Base-by-base conservation (phyloP, 1,140 invertebrate species). In the Conus betulinus region DNA sequence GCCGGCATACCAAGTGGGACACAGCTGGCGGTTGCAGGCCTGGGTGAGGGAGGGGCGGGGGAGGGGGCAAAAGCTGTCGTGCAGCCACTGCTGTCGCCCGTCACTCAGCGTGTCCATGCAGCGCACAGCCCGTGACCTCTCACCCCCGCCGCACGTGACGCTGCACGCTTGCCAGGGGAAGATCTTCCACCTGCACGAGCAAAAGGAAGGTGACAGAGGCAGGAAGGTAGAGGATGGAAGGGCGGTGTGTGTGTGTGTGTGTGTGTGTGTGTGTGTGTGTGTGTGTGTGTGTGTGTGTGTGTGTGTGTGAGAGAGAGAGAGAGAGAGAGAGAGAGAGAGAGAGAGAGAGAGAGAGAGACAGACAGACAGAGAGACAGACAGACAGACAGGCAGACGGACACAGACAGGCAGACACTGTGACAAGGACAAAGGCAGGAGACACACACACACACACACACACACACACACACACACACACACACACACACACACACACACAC, bases 1-100 rank as follows among this genome's bases (percentile, higher is more conserved):
- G 8, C 94, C 94, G 15, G 93, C 94, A 79, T 94, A 92, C 94
- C 94, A 94, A 5, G 87, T 91, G 7, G 94, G 94, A 90, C 94
- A 94, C 5, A 93, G 89, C 5, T 90, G 76, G 5, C 87, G 90
- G 74, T 93, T 93, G 85, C 93, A 94, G 0, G 90, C 86, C 71
- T 91, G 91, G 67, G 90, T 90, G 4, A 88, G 90, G 0, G 91
- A 90, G 0, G 93, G 92, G 78, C 91, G 91, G 1, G 85, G 89
- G 0, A 27, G 53, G 4, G 90, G 87, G 88, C 93, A 94, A 52
- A 91, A 87, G 71, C 88, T 89, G 83, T 93, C 92, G 27, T 89
- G 88, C 13, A 93, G 88, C 85, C 90, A 90, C 51, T 90, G 90
- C 60, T 92, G 91, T 39, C 91, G 91, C 20, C 91, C 91, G 88